Conservation (phyloP, 2,888 invertebrate genomes). For the Eupithecia dodoneata region DNA sequence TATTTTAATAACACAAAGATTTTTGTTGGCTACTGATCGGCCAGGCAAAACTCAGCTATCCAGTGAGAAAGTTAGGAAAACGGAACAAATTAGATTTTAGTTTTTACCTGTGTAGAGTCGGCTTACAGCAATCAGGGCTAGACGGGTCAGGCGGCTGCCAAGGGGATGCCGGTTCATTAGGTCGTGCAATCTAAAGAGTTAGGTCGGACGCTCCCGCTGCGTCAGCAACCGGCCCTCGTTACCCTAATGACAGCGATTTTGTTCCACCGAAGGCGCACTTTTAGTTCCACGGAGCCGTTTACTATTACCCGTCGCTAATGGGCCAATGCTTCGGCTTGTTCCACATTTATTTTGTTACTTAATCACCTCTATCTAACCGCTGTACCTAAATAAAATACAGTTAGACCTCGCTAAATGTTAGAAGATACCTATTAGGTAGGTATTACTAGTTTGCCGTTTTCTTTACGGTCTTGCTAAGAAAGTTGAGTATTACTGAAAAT, state of each 20-base stretch:
- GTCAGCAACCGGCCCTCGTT: slow-evolving; percentile 78
- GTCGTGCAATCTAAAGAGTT: slow-evolving; percentile 72
- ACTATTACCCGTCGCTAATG: slow-evolving; percentile 76
- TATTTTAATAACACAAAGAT: slow-evolving; percentile 39
- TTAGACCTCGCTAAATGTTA: slow-evolving; percentile 25
- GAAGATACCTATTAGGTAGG: neutral
- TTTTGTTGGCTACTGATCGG: slow-evolving; percentile 38
- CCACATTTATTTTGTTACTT: slow-evolving; percentile 68
- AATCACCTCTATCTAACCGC: slow-evolving; percentile 58
- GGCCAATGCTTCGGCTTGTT: slow-evolving; percentile 70
- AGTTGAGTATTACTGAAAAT: neutral
- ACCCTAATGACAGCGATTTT: slow-evolving; percentile 82
- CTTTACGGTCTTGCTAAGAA: neutral
- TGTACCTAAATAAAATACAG: slow-evolving; percentile 44
- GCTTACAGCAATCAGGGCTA: slow-evolving; percentile 58
- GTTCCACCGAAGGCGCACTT: slow-evolving; percentile 74
- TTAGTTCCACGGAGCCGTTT: slow-evolving; percentile 75
- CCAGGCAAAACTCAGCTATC: slow-evolving; percentile 41
- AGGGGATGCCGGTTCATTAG: slow-evolving; percentile 75
- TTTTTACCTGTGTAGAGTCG: slow-evolving; percentile 53
- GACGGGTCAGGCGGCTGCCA: slow-evolving; percentile 56
- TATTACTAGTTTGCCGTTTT: neutral
- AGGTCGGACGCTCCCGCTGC: slow-evolving; percentile 68
- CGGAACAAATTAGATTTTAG: slow-evolving; percentile 50
- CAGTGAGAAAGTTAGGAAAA: slow-evolving; percentile 20